Conservation (phyloP, 2,797 vertebrate species). For the Ceyx erithaca region DNA sequence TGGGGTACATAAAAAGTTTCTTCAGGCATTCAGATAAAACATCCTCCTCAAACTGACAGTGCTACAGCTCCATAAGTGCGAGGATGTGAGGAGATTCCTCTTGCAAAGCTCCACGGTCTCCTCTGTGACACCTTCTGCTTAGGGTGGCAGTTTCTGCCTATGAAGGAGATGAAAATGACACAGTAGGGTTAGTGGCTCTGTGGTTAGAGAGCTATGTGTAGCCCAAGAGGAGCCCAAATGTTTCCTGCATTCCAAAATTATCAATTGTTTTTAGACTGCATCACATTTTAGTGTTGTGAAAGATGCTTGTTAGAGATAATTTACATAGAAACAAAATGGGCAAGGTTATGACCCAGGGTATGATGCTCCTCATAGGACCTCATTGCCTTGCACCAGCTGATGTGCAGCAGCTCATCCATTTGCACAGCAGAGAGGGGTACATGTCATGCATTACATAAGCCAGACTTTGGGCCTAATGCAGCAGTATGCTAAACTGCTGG, state of each 20-base stretch:
- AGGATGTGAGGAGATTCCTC: neutral
- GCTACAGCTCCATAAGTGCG: neutral
- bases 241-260: neutral
- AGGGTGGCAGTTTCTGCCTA: neutral
- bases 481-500: neutral
- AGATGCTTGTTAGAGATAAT: neutral
- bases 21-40: neutral
- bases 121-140: neutral
- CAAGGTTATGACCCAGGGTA: neutral
- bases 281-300: neutral
- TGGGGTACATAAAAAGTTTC: neutral
- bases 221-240: neutral
- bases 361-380: rapidly evolving
- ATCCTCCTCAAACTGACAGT: neutral
- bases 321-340: neutral
- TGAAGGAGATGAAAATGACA: neutral
- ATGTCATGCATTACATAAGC: neutral
- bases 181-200: neutral
- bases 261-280: neutral
- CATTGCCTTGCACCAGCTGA: neutral
- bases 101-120: rapidly evolving
- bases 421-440: neutral
- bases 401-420: neutral
- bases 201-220: neutral
- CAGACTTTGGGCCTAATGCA: neutral